A percentile compares a stretch with the other conserved stretches of the same genome.
phyloP scores from a whole-genome alignment of 2,888 invertebrate genomes.

The Lasius platythorax region DNA sequence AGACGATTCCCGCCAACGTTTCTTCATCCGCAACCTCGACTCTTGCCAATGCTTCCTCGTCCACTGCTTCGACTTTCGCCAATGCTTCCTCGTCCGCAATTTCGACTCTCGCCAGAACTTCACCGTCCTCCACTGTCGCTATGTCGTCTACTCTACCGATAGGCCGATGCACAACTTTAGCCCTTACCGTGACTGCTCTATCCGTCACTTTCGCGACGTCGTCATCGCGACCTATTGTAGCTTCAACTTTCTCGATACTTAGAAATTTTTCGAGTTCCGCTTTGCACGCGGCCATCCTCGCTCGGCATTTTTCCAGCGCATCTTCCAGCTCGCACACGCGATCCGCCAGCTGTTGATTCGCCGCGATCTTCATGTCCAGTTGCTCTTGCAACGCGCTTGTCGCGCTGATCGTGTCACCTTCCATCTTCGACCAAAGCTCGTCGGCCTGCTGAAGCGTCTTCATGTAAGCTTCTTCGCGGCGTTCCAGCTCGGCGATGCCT shows the following conservation, averaged over 20 bases:
- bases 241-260: slow-evolving; percentile 86
- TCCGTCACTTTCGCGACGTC: slow-evolving; percentile 67
- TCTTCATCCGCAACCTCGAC: slow-evolving; percentile 46
- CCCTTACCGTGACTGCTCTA: slow-evolving; percentile 20
- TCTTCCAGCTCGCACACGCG: slow-evolving; percentile 86
- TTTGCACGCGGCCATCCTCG: slow-evolving; percentile 85
- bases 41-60: slow-evolving; percentile 40
- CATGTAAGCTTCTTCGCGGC: slow-evolving; percentile 90
- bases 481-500: slow-evolving; percentile 89
- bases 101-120: slow-evolving; percentile 1
- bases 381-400: slow-evolving; percentile 86
- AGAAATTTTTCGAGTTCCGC: slow-evolving; percentile 87
- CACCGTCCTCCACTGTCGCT: slow-evolving; percentile 37
- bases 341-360: slow-evolving; percentile 86
- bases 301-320: slow-evolving; percentile 88
- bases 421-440: slow-evolving; percentile 90
- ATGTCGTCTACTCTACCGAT: slow-evolving; percentile 56
- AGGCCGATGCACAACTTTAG: slow-evolving; percentile 36
- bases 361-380: slow-evolving; percentile 88
- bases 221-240: slow-evolving; percentile 69
- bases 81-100: slow-evolving; percentile 21
- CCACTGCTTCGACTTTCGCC: slow-evolving; percentile 23
- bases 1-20: background rate
- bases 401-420: slow-evolving; percentile 79
- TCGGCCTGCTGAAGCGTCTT: slow-evolving; percentile 91